Conservation (phyloP, 2,113 vertebrate species). For the Catagonus wagneri region DNA sequence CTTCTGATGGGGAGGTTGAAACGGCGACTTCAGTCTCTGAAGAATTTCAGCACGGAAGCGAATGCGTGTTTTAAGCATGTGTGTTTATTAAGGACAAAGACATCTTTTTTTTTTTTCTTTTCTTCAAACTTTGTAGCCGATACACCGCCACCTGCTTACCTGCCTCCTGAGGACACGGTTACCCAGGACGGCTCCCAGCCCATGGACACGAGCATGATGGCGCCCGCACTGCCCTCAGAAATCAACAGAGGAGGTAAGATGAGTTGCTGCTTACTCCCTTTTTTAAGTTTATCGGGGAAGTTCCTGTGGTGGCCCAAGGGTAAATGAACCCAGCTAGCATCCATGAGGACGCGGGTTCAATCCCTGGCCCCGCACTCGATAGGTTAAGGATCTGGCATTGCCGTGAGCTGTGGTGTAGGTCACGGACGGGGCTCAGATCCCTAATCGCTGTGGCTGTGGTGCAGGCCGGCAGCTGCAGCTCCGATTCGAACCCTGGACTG, state of each 20-base stretch:
- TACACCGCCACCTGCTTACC: constrained; percentile 97
- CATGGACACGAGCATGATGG: constrained; percentile 98
- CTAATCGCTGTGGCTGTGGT: no score
- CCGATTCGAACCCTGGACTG: no score
- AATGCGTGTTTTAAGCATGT: constrained; percentile 45
- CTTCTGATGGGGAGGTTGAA: neutral
- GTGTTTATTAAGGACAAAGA: constrained; percentile 60
- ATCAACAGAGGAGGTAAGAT: constrained; percentile 93
- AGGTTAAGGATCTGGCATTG: no score
- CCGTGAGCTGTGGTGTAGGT: no score
- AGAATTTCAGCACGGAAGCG: constrained; percentile 55
- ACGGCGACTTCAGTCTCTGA: constrained; percentile 22
- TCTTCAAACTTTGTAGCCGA: constrained; percentile 87
- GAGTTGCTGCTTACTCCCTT: fast-evolving
- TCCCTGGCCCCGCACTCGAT: no score
- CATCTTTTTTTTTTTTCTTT: constrained; percentile 53
- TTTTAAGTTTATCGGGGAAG: neutral
- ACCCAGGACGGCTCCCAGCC: constrained; percentile 97
- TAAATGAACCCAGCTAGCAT: no score
- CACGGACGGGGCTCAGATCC: no score
- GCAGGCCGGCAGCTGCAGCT: no score
- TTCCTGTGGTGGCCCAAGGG: no score
- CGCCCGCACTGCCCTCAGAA: constrained; percentile 91
- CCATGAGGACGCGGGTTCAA: no score
- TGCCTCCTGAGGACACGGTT: constrained; percentile 98